Conservation (phyloP, 2,113 vertebrate species). For the Heterotilapia buettikoferi region DNA sequence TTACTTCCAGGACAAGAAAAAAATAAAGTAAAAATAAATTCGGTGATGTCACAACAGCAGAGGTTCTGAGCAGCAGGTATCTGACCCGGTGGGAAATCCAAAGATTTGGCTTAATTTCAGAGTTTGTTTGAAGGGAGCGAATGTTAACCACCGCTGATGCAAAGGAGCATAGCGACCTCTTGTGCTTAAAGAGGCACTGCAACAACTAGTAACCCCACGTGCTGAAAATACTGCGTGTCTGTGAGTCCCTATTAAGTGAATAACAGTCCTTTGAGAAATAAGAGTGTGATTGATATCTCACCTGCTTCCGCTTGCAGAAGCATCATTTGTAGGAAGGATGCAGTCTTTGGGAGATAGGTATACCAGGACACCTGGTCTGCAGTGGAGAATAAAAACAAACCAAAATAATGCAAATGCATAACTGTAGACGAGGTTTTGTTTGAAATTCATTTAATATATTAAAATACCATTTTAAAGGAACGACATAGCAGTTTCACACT, state of each 20-base stretch:
- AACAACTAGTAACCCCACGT: not conserved
- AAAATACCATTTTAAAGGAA: not conserved
- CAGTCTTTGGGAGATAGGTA: not conserved
- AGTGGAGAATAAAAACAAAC: not conserved
- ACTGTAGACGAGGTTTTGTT: not conserved
- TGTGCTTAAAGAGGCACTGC: not conserved
- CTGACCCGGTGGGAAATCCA: not conserved
- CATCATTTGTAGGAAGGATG: conserved; percentile 1
- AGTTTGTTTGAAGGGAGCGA: conserved; percentile 32
- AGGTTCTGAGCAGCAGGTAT: not conserved
- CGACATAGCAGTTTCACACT: accelerated
- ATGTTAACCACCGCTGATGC: not conserved
- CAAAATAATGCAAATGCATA: not conserved
- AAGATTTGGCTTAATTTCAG: not conserved
- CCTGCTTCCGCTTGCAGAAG: conserved; percentile 1
- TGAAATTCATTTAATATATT: not conserved
- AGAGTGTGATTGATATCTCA: not conserved
- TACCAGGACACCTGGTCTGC: conserved; percentile 21
- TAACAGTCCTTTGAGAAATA: not conserved
- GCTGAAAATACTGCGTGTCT: accelerated
- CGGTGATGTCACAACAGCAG: not conserved
- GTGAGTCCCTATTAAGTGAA: accelerated
- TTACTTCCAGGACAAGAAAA: not conserved
- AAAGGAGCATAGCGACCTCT: conserved; percentile 28
- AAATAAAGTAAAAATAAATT: not conserved